phyloP scores from a whole-genome alignment of 2,797 vertebrate species.

The Todus mexicanus region DNA sequence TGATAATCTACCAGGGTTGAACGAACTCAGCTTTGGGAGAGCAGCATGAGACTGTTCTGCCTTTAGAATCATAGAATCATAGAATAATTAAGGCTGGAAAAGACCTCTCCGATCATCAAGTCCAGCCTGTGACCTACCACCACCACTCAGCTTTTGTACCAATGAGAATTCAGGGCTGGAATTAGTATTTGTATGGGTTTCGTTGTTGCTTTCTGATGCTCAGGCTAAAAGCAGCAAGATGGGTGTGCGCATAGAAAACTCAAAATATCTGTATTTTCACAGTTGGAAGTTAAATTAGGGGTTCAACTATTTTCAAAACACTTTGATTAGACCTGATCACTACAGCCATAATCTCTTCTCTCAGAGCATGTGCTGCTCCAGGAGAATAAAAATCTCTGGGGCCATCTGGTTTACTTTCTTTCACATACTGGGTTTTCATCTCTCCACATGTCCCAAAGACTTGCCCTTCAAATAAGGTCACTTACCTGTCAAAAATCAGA shows the following conservation, averaged over 20 bases:
- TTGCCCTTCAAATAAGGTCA: background rate
- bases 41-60: rapidly evolving
- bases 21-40: background rate
- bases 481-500: background rate
- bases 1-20: background rate
- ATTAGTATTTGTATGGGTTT: background rate
- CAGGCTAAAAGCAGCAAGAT: background rate
- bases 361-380: background rate
- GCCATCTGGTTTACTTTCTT: background rate
- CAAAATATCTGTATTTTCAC: background rate
- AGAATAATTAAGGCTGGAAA: too few species aligned
- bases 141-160: too few species aligned
- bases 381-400: background rate
- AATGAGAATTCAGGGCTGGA: background rate
- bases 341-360: background rate
- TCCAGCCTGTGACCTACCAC: too few species aligned
- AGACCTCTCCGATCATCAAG: too few species aligned
- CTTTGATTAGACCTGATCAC: background rate
- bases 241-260: rapidly evolving
- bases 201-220: background rate
- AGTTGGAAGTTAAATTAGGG: background rate
- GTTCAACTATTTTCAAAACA: background rate
- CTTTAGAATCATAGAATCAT: too few species aligned
- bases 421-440: background rate
- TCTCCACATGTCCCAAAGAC: background rate